Evolutionary conservation across 1,140 invertebrate species (phyloP), one percentile per base, ranked within the genome.

Genomic region (Littorina saxatilis): DNA sequence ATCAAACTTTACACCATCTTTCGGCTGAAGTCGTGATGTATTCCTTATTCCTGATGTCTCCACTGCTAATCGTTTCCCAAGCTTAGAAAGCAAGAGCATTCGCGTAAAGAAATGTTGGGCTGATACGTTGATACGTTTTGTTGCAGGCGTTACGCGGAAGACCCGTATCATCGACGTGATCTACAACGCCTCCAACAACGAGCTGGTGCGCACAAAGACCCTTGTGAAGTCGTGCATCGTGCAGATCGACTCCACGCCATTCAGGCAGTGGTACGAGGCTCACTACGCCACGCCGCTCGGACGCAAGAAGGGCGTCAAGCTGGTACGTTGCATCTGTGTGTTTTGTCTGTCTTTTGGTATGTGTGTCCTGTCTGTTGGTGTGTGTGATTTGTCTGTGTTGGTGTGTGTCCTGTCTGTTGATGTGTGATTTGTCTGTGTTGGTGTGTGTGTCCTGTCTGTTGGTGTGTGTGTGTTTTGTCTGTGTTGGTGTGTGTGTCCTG

Each of bases 131-230:
- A 47, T 47, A 17, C 43, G 23, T 75, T 15, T 35, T 52, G 20
- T 91, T 92, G 70, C 82, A 96, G 95, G 94, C 85, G 93, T 95
- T 83, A 96, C 99, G 20, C 95, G 97, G 70, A 99, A 98, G 93
- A 98, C 98, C 43, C 96, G 99, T 95, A 97, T 99, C 89, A 98
- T 99, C 91, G 99, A 99, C 94, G 98, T 99, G 70, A 97, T 99
- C 20, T 99, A 99, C 95, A 99, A 99, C 94, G 98, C 99, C 27
- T 98, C 97, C 82, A 99, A 99, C 94, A 94, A 94, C 87, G 98
- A 99, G 93, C 95, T 99, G 94, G 98, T 99, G 43, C 95, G 99
- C 93, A 99, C 99, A 82, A 99, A 99, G 93, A 99, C 99, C 37
- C 94, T 99, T 87, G 98, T 99, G 68, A 99, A 99, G 93, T 99